A percentile compares a stretch with the other conserved stretches of the same genome.
phyloP scores from a whole-genome alignment of 2,888 invertebrate species.

The Chrysolina haemoptera region DNA sequence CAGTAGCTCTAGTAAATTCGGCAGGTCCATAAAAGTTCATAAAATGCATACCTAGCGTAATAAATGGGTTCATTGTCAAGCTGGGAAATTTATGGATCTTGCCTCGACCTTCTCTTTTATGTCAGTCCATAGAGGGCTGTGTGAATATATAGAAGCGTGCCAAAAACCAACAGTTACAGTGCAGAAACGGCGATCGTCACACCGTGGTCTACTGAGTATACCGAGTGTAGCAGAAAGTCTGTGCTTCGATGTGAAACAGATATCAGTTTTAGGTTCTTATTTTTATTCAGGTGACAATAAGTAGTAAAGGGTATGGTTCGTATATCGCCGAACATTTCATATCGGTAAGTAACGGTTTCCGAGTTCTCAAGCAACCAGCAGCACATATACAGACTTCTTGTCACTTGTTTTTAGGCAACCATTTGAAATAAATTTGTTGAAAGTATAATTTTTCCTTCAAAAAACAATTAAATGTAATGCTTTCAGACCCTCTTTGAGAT shows the following conservation, averaged over 20 bases:
- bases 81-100: neutral
- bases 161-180: neutral
- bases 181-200: neutral
- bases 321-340: too few relatives aligned
- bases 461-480: too few relatives aligned
- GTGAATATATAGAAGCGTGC: neutral
- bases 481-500: too few relatives aligned
- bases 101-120: slow-evolving; percentile 1
- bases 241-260: neutral
- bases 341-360: too few relatives aligned
- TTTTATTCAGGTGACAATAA: too few relatives aligned
- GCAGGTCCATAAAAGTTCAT: slow-evolving; percentile 11
- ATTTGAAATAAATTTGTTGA: too few relatives aligned
- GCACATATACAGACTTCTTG: too few relatives aligned
- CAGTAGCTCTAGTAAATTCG: slow-evolving; percentile 3
- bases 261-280: neutral
- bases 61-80: slow-evolving; percentile 15
- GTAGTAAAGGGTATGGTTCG: too few relatives aligned
- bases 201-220: neutral
- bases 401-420: too few relatives aligned
- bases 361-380: too few relatives aligned
- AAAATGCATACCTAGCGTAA: slow-evolving; percentile 12
- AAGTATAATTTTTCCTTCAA: too few relatives aligned
- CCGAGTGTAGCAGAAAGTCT: neutral
- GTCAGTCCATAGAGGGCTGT: neutral